A percentile compares a stretch with the other conserved stretches of the same genome.
Evolutionary conservation across 1,140 invertebrate genomes (phyloP).

Genomic region (Magallana gigas): DNA sequence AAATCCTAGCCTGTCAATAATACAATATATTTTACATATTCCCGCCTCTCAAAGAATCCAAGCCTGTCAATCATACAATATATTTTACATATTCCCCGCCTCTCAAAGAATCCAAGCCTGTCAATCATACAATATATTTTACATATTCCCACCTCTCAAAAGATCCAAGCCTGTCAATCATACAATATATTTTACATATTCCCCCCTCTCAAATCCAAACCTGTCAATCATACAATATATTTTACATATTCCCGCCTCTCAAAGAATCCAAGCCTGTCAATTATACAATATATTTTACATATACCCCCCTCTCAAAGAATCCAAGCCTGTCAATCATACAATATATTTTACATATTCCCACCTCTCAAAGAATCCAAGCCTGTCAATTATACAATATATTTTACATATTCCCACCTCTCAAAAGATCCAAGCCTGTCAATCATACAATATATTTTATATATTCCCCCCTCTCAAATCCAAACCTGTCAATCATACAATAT

Average conservation of each 20-base stretch:
- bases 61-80: slow-evolving; percentile 62
- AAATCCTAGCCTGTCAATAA: slow-evolving; percentile 72
- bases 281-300: too few species aligned
- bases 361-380: slow-evolving; percentile 77
- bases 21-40: too few species aligned
- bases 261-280: slow-evolving; percentile 76
- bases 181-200: too few species aligned
- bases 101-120: slow-evolving; percentile 78
- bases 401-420: too few species aligned
- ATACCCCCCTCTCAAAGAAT: slow-evolving; percentile 76
- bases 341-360: too few species aligned
- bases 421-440: slow-evolving; percentile 75
- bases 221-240: slow-evolving; percentile 54
- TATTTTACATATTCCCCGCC: too few species aligned
- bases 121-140: not conserved
- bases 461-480: slow-evolving; percentile 77
- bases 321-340: slow-evolving; percentile 68
- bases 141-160: too few species aligned
- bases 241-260: too few species aligned
- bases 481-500: slow-evolving; percentile 56
- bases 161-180: slow-evolving; percentile 72
- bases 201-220: slow-evolving; percentile 76
- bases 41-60: slow-evolving; percentile 76
- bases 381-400: slow-evolving; percentile 39
- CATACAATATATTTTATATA: too few species aligned